A percentile compares a stretch with the other conserved stretches of the same genome.
phyloP scores from a whole-genome alignment of 2,888 invertebrate species.

The Subacronicta megacephala region DNA sequence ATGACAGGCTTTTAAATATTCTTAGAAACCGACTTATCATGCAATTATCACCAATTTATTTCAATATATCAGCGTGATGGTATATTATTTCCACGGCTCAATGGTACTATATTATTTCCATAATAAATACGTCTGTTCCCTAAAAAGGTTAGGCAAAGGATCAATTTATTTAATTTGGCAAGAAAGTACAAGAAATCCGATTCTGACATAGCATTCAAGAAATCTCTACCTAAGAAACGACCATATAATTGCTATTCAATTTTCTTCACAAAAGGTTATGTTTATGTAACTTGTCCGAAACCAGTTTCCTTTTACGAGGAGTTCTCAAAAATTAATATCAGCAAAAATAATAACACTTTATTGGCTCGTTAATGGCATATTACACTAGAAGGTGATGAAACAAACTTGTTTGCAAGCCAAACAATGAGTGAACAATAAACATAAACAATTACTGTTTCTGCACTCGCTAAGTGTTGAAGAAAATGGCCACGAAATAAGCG shows the following conservation, averaged over 20 bases:
- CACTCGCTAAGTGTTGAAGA: slow-evolving; percentile 64
- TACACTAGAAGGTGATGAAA: slow-evolving; percentile 69
- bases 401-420: slow-evolving; percentile 76
- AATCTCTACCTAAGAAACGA: background rate
- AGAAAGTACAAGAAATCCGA: no score
- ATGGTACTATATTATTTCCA: no score
- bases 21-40: no score
- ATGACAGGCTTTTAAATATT: no score
- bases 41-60: no score
- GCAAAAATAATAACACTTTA: slow-evolving; percentile 63
- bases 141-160: no score
- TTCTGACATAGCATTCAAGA: slow-evolving; percentile 2
- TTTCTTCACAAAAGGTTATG: slow-evolving; percentile 10
- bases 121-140: no score
- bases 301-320: slow-evolving; percentile 30
- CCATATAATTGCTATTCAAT: slow-evolving; percentile 14
- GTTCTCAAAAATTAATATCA: slow-evolving; percentile 54
- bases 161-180: no score
- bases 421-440: slow-evolving; percentile 86
- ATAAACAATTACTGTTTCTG: slow-evolving; percentile 82
- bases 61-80: no score
- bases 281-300: slow-evolving; percentile 2
- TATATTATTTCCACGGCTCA: no score
- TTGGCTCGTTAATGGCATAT: slow-evolving; percentile 69
- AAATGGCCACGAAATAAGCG: slow-evolving; percentile 40